Base-by-base conservation (phyloP, 2,888 invertebrate genomes). In the Linnaemya tessellans region DNA sequence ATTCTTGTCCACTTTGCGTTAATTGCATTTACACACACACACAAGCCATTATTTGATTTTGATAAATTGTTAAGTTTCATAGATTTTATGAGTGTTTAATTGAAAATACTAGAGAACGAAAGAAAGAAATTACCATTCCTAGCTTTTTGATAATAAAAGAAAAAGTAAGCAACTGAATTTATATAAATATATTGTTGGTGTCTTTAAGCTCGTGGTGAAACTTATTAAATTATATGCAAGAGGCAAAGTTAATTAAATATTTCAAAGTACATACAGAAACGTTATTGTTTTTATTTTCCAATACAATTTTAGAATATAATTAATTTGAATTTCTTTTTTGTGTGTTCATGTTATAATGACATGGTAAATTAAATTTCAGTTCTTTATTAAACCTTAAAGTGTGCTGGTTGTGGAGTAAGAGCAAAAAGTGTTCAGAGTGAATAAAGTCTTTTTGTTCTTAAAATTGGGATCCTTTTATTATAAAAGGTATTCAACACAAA, bases 191-290 rank as follows among this genome's bases (percentile, higher is more conserved):
- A 54, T 25, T 20, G 62, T 75, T 80, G 49, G 30, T 64, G 70
- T 68, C 62, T 68, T 18, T 71, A 25, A 49, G 43, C 67, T 58
- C n/a, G 68, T 79, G 79, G 68, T 79, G 79, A 58, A 82, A 68
- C 70, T 9, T 70, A 65, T 75, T 73, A 64, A 82, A 83, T 82
- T 41, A 62, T 51, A 82, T 75, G 22, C 82, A 62, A 58, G 49
- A 43, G 51, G 15, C 43, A 51, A 80, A 74, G 46, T 77, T 71
- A 75, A 75, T 80, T 75, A 74, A 78, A 60, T 65, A 49, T 41
- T 60, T 74, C 11, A 22, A 35, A 58, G 22, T 1, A 38, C 20
- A 65, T 20, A 46, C 15, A 30, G 38, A 20, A 65, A 73, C 22
- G 4, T 18, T 38, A 10, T 60, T 18, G 38, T 9, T 20, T 25